Conservation (phyloP, 2,113 vertebrate genomes). For the Lutjanus erythropterus region DNA sequence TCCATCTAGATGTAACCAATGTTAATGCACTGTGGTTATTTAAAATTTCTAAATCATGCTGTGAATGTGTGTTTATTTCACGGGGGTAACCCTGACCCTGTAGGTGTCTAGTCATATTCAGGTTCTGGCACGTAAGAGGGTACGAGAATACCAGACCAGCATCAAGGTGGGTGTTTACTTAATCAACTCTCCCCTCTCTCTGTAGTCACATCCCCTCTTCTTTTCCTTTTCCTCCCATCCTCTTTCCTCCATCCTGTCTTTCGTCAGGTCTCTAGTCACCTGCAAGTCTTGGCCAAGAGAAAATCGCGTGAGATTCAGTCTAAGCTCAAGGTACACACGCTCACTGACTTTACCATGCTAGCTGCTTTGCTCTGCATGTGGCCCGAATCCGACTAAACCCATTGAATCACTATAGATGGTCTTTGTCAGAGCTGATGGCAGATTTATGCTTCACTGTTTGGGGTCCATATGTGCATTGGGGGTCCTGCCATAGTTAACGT, state of each 20-base stretch:
- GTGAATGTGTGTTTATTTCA: slow-evolving; percentile 77
- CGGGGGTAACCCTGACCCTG: slow-evolving; percentile 60
- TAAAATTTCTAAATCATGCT: slow-evolving; percentile 38
- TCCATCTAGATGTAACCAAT: no score
- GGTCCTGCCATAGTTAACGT: not conserved
- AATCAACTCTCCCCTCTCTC: slow-evolving; percentile 82
- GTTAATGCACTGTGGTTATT: not conserved
- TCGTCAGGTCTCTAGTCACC: slow-evolving; percentile 98
- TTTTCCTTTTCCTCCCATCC: slow-evolving; percentile 77
- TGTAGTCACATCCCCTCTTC: slow-evolving; percentile 80
- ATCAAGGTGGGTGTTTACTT: slow-evolving; percentile 93
- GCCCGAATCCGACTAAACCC: slow-evolving; percentile 12
- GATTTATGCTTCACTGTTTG: not conserved
- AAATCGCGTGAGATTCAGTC: slow-evolving; percentile 99
- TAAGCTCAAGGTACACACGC: slow-evolving; percentile 92
- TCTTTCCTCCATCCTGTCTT: slow-evolving; percentile 73
- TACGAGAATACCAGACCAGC: slow-evolving; percentile 98
- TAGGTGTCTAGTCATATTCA: slow-evolving; percentile 99
- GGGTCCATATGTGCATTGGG: not conserved
- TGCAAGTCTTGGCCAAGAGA: slow-evolving; percentile 99
- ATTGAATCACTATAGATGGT: not conserved
- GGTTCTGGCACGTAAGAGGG: slow-evolving; percentile 99
- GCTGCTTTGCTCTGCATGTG: slow-evolving; percentile 60
- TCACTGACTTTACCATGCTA: slow-evolving; percentile 52
- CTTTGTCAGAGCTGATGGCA: not conserved